These are phyloP conservation scores for Tiaroga cobitis DNA, from an alignment of 2,797 vertebrate genomes.

Conservation along the genomic window DNA sequence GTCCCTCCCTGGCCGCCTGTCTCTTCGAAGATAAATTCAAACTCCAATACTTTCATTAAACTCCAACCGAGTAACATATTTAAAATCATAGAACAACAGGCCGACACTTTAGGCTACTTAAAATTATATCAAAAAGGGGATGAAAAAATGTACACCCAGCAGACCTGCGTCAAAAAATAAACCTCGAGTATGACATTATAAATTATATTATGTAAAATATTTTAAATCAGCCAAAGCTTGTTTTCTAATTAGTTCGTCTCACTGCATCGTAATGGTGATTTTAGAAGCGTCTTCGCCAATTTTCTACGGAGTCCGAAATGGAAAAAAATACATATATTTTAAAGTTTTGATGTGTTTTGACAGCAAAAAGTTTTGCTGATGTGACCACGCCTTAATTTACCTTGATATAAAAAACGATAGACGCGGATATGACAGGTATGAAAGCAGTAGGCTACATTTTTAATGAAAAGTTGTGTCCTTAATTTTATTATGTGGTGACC, in stretches of 20 bases:
- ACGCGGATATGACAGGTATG: neutral
- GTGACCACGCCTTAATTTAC: neutral
- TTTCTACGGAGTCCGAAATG: no score
- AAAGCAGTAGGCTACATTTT: neutral
- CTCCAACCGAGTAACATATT: neutral
- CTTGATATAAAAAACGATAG: neutral
- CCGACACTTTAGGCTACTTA: neutral
- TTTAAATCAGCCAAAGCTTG: no score
- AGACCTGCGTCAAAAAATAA: neutral
- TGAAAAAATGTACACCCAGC: neutral
- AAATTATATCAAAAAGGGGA: neutral
- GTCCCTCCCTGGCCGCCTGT: neutral
- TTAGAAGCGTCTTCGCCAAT: no score
- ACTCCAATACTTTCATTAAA: neutral
- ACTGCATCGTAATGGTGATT: no score
- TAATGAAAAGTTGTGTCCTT: neutral
- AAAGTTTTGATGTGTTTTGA: no score
- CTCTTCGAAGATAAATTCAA: neutral
- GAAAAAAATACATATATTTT: neutral
- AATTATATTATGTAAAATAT: neutral
- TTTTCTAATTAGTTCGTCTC: no score
- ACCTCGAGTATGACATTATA: neutral
- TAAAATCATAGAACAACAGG: neutral
- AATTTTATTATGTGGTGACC: neutral
- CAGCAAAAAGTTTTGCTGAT: neutral